These are phyloP conservation scores for Clarias laeviceps DNA, from an alignment of 2,797 vertebrate species.

Conservation along the genomic window DNA sequence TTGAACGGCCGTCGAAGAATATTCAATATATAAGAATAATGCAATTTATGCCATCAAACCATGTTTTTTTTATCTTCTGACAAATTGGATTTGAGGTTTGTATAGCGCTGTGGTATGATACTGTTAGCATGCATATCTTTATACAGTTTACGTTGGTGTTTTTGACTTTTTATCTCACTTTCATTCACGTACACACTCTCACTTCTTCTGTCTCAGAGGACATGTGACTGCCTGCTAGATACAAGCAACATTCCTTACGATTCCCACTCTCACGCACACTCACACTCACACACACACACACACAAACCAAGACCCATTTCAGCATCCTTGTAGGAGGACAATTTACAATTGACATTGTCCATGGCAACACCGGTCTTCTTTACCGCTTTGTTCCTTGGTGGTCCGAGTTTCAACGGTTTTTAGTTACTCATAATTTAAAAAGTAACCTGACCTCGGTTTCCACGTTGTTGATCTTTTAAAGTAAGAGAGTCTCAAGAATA, in stretches of 20 bases:
- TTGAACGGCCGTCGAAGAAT: too few species aligned
- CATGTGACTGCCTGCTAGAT: constrained; percentile 38
- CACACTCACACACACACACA: not conserved
- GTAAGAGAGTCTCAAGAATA: not conserved
- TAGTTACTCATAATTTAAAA: not conserved
- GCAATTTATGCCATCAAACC: not conserved
- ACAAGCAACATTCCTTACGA: constrained; percentile 38
- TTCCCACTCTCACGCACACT: not conserved
- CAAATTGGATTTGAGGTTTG: not conserved
- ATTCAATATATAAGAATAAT: too few species aligned
- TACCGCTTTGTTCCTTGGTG: constrained; percentile 9
- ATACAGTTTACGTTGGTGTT: constrained; percentile 3
- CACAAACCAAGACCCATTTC: constrained; percentile 16
- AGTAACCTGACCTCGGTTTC: constrained; percentile 1
- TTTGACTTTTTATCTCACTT: not conserved
- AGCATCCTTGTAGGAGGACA: constrained; percentile 21
- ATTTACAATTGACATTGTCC: not conserved
- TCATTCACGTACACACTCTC: not conserved
- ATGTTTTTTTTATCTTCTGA: not conserved
- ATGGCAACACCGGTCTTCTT: not conserved
- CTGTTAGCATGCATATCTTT: not conserved
- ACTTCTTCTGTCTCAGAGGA: not conserved
- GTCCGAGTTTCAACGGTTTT: not conserved
- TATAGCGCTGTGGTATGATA: not conserved
- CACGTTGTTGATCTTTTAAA: constrained; percentile 7